Evolutionary conservation across 2,888 invertebrate genomes (phyloP).

Genomic region (Latrodectus elegans): DNA sequence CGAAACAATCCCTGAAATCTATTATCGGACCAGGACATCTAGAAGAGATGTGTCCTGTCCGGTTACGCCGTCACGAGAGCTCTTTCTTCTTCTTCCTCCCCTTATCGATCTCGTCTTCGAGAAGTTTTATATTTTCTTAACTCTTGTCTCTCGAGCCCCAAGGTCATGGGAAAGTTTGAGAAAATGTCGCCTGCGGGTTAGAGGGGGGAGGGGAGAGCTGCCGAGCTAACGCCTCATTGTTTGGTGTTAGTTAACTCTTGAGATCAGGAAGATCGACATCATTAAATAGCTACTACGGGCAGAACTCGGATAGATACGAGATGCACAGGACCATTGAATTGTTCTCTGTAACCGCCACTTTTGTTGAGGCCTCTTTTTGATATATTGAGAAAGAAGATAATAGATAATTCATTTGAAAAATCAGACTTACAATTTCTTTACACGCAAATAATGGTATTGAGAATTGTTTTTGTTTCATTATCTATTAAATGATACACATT

Average conservation of each 20-base stretch:
- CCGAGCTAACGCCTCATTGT: slow-evolving; percentile 37
- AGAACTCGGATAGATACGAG: too few relatives aligned
- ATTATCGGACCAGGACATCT: not conserved
- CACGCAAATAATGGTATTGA: too few relatives aligned
- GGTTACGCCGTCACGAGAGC: not conserved
- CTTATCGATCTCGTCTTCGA: slow-evolving; percentile 1
- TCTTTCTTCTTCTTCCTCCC: not conserved
- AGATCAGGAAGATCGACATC: slow-evolving; percentile 28
- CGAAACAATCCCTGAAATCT: not conserved
- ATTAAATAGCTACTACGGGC: not conserved
- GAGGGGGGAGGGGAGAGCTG: not conserved
- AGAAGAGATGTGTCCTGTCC: not conserved
- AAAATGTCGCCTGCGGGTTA: slow-evolving; percentile 26
- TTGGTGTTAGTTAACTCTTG: slow-evolving; percentile 16
- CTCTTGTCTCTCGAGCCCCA: slow-evolving; percentile 16
- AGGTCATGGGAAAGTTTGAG: slow-evolving; percentile 67
- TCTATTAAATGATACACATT: too few relatives aligned
- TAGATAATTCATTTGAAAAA: too few relatives aligned
- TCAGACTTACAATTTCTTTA: too few relatives aligned
- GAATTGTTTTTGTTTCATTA: too few relatives aligned
- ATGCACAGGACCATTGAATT: too few relatives aligned
- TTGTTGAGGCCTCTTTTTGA: too few relatives aligned
- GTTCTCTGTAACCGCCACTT: too few relatives aligned
- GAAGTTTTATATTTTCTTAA: not conserved
- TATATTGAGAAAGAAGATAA: too few relatives aligned